These are phyloP conservation scores for Antechinus stuartii DNA, from an alignment of 2,113 vertebrate genomes.

Conservation along the genomic window DNA sequence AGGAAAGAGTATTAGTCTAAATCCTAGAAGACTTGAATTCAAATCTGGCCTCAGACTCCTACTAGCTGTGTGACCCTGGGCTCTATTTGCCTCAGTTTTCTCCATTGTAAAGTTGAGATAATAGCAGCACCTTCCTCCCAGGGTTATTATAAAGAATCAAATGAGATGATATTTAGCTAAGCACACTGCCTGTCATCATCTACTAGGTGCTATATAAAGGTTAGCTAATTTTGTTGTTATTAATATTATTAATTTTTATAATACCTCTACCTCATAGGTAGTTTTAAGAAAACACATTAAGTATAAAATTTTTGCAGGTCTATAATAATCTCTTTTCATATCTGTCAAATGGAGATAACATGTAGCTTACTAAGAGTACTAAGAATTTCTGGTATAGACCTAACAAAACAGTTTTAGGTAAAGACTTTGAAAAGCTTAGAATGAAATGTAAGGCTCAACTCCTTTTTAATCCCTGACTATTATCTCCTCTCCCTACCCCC, in stretches of 20 bases:
- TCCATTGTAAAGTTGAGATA: background rate
- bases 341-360: background rate
- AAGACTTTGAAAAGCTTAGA: background rate
- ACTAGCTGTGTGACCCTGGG: background rate
- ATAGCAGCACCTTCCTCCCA: background rate
- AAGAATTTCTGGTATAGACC: background rate
- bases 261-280: background rate
- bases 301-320: background rate
- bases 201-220: background rate
- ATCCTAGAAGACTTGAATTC: background rate
- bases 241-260: background rate
- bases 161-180: background rate
- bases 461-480: background rate
- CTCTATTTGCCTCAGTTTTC: background rate
- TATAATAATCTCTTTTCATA: background rate
- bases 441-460: background rate
- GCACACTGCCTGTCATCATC: background rate
- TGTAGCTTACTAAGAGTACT: background rate
- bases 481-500: background rate
- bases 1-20: background rate
- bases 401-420: background rate
- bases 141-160: background rate
- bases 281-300: background rate
- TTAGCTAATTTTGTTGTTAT: background rate
- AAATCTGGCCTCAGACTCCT: background rate